A percentile compares a stretch with the other conserved stretches of the same genome.
phyloP scores from a whole-genome alignment of 2,113 vertebrate genomes.

The Eonycteris spelaea region DNA sequence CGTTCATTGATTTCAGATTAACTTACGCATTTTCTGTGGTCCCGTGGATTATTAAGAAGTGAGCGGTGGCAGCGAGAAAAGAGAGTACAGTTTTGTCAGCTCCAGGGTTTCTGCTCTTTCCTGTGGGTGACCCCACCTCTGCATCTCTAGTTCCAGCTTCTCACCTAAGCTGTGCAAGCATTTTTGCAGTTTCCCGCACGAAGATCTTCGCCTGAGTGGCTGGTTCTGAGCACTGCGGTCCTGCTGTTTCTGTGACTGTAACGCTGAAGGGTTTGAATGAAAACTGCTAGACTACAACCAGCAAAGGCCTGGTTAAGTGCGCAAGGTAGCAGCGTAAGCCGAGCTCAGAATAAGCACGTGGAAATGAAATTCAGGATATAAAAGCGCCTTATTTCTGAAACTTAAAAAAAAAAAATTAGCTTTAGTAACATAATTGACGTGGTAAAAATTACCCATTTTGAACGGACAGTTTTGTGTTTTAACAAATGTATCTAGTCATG shows the following conservation, averaged over 20 bases:
- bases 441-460: neutral
- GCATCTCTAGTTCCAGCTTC: neutral
- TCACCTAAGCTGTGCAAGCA: neutral
- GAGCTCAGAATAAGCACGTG: neutral
- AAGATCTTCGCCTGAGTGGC: neutral
- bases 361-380: neutral
- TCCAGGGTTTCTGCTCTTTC: neutral
- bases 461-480: neutral
- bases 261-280: constrained; percentile 13
- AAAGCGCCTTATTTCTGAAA: neutral
- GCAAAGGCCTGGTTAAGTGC: neutral
- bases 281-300: neutral
- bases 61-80: neutral
- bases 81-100: neutral
- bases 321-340: neutral
- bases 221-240: neutral
- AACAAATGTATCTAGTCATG: neutral
- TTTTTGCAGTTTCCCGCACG: neutral
- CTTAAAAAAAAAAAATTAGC: neutral
- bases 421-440: neutral
- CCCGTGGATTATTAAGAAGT: neutral
- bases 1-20: neutral
- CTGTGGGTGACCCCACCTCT: neutral
- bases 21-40: neutral
- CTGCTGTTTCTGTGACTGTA: neutral